phyloP scores from a whole-genome alignment of 2,888 invertebrate genomes.

The Pseudococcus viburni region DNA sequence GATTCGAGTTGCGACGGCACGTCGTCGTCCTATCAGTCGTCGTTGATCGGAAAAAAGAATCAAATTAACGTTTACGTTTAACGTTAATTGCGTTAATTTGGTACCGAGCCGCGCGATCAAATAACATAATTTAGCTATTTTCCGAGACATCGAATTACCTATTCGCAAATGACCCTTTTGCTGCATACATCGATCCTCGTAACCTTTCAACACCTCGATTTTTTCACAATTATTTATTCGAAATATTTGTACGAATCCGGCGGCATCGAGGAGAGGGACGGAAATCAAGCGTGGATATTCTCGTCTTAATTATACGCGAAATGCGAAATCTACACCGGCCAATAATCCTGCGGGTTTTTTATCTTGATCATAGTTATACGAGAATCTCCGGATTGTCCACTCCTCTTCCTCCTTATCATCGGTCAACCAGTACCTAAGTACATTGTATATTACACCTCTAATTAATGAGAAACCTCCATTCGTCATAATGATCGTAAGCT shows the following conservation, averaged over 20 bases:
- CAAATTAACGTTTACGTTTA: not conserved
- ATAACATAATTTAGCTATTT: not conserved
- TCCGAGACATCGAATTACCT: not conserved
- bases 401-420: not conserved
- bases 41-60: constrained; percentile 4
- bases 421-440: not conserved
- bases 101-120: not conserved
- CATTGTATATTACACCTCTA: not conserved
- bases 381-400: not conserved
- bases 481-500: not conserved
- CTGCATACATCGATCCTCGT: not conserved
- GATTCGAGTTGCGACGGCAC: constrained; percentile 5
- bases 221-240: not conserved
- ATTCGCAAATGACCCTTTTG: not conserved
- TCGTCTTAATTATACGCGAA: not conserved
- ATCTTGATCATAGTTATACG: not conserved
- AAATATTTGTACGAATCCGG: not conserved
- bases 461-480: not conserved
- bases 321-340: not conserved
- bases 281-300: not conserved
- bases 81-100: constrained; percentile 8
- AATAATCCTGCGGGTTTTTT: not conserved
- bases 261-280: not conserved
- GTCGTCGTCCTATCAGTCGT: not conserved
- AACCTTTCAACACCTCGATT: not conserved